These are phyloP conservation scores for Spizaetus ornatus DNA, from an alignment of 2,113 vertebrate genomes.

Conservation along the genomic window DNA sequence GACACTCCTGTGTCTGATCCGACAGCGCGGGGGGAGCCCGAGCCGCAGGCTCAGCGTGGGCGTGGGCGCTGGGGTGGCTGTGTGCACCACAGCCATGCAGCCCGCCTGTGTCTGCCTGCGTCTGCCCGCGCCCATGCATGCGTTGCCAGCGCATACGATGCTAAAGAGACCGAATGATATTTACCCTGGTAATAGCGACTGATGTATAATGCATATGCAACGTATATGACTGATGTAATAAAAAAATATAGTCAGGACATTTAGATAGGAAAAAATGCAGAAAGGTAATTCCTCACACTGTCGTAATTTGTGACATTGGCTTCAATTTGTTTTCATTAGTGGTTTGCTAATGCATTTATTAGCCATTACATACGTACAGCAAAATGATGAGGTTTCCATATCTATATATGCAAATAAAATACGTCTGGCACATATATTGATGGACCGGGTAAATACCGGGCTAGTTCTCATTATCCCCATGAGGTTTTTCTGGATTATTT, in stretches of 20 bases:
- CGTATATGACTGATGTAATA: neutral
- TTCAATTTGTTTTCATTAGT: conserved; percentile 26
- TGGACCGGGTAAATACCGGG: neutral
- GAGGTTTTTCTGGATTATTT: conserved; percentile 42
- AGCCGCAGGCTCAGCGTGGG: neutral
- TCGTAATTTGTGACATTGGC: conserved; percentile 13
- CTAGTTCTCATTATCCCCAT: conserved; percentile 5
- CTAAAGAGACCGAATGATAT: neutral
- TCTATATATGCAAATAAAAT: conserved; percentile 47
- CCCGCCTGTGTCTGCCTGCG: neutral
- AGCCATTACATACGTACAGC: conserved; percentile 30
- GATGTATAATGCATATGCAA: neutral
- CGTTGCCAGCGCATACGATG: rapidly evolving
- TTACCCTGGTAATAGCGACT: neutral
- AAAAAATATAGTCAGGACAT: neutral
- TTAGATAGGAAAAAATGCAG: conserved; percentile 40
- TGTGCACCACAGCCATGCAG: no score
- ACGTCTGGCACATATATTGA: neutral
- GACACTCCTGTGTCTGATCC: no score
- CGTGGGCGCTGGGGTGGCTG: neutral
- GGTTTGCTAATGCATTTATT: conserved; percentile 24
- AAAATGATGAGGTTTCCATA: conserved; percentile 42
- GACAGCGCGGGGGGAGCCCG: rapidly evolving
- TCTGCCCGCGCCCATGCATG: rapidly evolving
- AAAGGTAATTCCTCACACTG: conserved; percentile 33